phyloP scores from a whole-genome alignment of 2,797 vertebrate genomes.

The Zalophus californianus region DNA sequence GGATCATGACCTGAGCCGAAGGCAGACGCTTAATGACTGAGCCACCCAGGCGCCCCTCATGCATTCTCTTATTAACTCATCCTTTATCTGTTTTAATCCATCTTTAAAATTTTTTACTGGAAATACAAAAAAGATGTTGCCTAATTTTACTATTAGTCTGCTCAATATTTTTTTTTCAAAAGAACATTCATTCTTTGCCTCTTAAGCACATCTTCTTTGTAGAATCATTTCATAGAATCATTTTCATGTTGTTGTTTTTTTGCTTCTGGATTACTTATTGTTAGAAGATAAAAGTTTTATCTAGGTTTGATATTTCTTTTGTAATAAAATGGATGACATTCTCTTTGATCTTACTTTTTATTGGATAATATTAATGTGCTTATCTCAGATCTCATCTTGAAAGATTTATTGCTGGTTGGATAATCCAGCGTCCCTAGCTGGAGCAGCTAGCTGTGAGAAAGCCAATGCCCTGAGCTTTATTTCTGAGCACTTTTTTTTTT shows the following conservation, averaged over 20 bases:
- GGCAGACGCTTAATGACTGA: too few relatives aligned
- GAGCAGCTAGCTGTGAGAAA: background rate
- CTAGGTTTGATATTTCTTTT: slow-evolving; percentile 11
- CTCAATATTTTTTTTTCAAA: background rate
- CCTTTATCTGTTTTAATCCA: slow-evolving; percentile 29
- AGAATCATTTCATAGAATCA: background rate
- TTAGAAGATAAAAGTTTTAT: slow-evolving; percentile 41
- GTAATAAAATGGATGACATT: background rate
- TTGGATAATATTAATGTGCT: background rate
- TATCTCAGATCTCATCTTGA: background rate
- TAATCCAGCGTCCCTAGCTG: background rate
- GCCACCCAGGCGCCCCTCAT: background rate
- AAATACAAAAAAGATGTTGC: slow-evolving; percentile 10
- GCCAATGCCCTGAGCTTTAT: background rate
- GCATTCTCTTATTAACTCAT: background rate
- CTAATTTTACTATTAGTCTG: background rate
- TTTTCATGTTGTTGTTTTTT: background rate
- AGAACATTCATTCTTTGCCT: background rate
- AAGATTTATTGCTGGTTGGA: background rate
- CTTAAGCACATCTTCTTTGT: background rate
- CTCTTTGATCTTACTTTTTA: slow-evolving; percentile 17
- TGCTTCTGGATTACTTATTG: background rate
- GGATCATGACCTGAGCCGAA: too few relatives aligned
- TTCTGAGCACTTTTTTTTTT: background rate
- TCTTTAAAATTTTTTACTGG: slow-evolving; percentile 16